Percentiles rank a stretch among this genome's conserved stretches.
phyloP scores from a whole-genome alignment of 1,140 invertebrate species.

The Bombus impatiens region DNA sequence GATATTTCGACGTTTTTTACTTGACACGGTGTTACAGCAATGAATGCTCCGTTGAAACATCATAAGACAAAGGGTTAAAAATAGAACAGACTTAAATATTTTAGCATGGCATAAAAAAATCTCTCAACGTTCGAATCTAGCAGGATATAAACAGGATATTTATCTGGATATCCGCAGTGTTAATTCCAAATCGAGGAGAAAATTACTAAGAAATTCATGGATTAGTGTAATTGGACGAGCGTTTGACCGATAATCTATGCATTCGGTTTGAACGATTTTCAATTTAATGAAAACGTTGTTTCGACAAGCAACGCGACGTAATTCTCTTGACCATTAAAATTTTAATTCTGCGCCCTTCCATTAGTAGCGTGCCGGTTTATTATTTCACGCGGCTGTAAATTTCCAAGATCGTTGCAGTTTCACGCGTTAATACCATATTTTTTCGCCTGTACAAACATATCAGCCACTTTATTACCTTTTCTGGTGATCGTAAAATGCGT shows the following conservation, averaged over 20 bases:
- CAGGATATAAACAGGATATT: too few relatives aligned
- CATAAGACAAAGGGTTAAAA: neutral
- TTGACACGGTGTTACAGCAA: too few relatives aligned
- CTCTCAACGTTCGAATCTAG: too few relatives aligned
- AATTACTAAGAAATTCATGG: neutral
- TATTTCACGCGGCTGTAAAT: neutral
- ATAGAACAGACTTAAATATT: neutral
- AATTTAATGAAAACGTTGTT: constrained; percentile 11
- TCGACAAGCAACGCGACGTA: neutral
- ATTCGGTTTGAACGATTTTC: neutral
- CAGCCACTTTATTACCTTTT: neutral
- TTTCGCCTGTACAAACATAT: neutral
- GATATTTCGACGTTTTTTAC: neutral
- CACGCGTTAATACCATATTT: constrained; percentile 11
- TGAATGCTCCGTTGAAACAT: neutral
- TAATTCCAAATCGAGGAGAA: too few relatives aligned
- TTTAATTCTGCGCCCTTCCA: neutral
- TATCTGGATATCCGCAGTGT: too few relatives aligned
- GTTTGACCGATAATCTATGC: neutral
- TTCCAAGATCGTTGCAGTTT: neutral
- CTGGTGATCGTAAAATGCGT: neutral
- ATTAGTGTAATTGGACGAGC: neutral
- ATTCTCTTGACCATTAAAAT: neutral
- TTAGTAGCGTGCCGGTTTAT: neutral
- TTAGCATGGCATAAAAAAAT: too few relatives aligned